Evolutionary conservation across 2,888 invertebrate species (phyloP).

Genomic region (Yponomeuta cagnagella): DNA sequence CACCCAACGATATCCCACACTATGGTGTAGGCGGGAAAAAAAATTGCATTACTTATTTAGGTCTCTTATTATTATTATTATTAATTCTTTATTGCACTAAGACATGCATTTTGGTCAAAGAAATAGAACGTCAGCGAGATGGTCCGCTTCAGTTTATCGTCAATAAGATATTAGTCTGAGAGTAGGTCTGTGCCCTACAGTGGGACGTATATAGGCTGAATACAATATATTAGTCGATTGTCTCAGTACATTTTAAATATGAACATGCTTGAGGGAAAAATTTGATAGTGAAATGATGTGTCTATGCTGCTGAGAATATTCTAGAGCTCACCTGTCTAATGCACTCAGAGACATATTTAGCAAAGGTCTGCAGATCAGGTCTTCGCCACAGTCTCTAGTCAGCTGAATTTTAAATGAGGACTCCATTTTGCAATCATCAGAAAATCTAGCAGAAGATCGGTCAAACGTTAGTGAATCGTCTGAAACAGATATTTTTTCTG

Average conservation of each 20-base stretch:
- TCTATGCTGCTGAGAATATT: not conserved
- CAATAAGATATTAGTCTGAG: too few relatives aligned
- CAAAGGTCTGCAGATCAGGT: conserved; percentile 68
- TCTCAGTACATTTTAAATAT: not conserved
- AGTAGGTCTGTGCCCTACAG: too few relatives aligned
- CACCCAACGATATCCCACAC: too few relatives aligned
- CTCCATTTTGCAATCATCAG: conserved; percentile 43
- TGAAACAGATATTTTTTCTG: conserved; percentile 24
- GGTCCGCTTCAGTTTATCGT: too few relatives aligned
- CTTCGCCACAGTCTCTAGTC: conserved; percentile 71
- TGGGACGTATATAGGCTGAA: too few relatives aligned
- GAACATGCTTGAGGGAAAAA: not conserved
- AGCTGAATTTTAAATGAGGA: conserved; percentile 52
- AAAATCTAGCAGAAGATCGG: conserved; percentile 23
- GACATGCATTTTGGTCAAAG: too few relatives aligned
- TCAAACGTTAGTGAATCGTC: conserved; percentile 34
- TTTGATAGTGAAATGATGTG: not conserved
- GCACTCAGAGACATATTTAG: conserved; percentile 50
- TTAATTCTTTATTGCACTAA: too few relatives aligned
- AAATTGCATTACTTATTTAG: too few relatives aligned
- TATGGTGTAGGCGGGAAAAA: too few relatives aligned
- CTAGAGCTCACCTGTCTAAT: conserved; percentile 42
- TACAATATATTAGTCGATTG: too few relatives aligned
- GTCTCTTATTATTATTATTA: too few relatives aligned
- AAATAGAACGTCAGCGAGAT: too few relatives aligned